Evolutionary conservation across 2,797 vertebrate genomes (phyloP).

Genomic region (Heteromormyrus szaboi): DNA sequence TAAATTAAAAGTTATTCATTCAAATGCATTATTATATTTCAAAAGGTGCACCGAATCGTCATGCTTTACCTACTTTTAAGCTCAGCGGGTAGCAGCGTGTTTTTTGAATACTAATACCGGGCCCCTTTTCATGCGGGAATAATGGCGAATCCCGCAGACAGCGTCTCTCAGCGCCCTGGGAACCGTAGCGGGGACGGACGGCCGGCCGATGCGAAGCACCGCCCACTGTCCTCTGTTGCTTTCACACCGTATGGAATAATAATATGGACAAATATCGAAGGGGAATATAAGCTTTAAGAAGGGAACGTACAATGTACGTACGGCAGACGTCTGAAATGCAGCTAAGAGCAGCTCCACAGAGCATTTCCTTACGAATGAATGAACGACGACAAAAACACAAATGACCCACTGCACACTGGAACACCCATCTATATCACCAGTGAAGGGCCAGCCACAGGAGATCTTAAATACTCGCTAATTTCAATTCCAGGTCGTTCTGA

Average conservation of each 20-base stretch:
- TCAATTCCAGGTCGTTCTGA: not conserved
- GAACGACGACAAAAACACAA: not conserved
- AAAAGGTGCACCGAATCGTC: conserved; percentile 21
- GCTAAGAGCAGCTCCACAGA: not conserved
- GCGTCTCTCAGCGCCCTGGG: conserved; percentile 12
- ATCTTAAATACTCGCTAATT: conserved; percentile 6
- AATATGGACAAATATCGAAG: not conserved
- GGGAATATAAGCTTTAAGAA: not conserved
- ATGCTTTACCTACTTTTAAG: conserved; percentile 33
- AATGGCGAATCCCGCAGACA: not conserved
- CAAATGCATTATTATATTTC: conserved; percentile 30
- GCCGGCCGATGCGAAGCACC: not conserved
- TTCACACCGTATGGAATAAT: not conserved
- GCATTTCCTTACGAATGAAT: not conserved
- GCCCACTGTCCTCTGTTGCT: not conserved
- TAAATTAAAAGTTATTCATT: conserved; percentile 12
- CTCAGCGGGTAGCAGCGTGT: conserved; percentile 39
- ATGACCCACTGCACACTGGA: not conserved
- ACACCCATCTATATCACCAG: conserved; percentile 7
- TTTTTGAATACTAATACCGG: conserved; percentile 30
- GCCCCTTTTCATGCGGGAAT: conserved; percentile 27
- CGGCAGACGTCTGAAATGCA: not conserved
- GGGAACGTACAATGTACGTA: not conserved
- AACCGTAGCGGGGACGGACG: not conserved
- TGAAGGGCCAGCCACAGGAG: not conserved